phyloP scores from a whole-genome alignment of 1,140 invertebrate genomes.

The Lethrus apterus region DNA sequence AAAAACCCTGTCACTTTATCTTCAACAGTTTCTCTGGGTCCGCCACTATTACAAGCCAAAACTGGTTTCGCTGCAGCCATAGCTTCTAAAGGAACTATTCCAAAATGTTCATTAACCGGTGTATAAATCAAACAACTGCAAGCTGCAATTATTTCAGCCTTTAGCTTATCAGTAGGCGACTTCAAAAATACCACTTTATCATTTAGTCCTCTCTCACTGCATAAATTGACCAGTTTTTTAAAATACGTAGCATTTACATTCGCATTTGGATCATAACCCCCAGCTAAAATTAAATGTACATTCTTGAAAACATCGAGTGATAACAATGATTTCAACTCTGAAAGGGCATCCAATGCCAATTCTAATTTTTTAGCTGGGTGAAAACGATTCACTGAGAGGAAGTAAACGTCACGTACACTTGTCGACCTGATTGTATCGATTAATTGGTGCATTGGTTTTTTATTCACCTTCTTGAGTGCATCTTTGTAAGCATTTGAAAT shows the following conservation, averaged over 20 bases:
- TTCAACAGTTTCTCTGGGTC: conserved; percentile 88
- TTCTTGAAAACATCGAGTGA: conserved; percentile 51
- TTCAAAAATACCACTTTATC: conserved; percentile 77
- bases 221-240: conserved; percentile 63
- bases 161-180: conserved; percentile 79
- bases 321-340: conserved; percentile 50
- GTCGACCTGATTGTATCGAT: conserved; percentile 16
- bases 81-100: conserved; percentile 97
- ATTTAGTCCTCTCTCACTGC: conserved; percentile 57
- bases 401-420: conserved; percentile 50
- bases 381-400: conserved; percentile 95
- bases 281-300: conserved; percentile 87
- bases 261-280: conserved; percentile 90
- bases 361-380: conserved; percentile 93
- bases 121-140: conserved; percentile 87
- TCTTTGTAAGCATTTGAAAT: conserved; percentile 45
- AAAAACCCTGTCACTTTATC: conserved; percentile 87
- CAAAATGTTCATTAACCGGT: conserved; percentile 96
- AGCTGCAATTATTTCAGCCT: conserved; percentile 68
- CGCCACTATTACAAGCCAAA: conserved; percentile 91
- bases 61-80: conserved; percentile 93
- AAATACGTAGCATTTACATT: conserved; percentile 86
- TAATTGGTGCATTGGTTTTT: conserved; percentile 24
- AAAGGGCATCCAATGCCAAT: conserved; percentile 75
- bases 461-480: conserved; percentile 19